Base-by-base conservation (phyloP, 2,888 invertebrate species). In the Phorcus lineatus region DNA sequence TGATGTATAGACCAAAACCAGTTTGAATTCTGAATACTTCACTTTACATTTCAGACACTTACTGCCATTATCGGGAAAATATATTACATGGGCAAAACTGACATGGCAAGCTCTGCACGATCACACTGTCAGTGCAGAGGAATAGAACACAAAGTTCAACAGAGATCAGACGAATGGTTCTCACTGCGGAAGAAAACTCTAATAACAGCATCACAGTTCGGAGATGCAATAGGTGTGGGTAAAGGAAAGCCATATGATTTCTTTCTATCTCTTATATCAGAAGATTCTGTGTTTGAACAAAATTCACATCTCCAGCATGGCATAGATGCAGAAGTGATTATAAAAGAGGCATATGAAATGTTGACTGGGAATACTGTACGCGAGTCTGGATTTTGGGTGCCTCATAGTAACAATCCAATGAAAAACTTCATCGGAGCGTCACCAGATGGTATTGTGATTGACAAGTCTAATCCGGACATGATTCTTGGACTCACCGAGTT, bases 151-250 rank as follows among this genome's bases (percentile, higher is more conserved):
- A 80, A 81, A 53, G 87, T 90, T 7, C 81, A 82, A 66, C 90
- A 89, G 77, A 81, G 88, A 66, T 85, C 86, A 28, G 74, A 79
- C 13, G 88, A 87, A 78, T 90, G 90, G 90, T 86, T 86, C 83
- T 82, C 83, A 4, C 74, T 87, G 22, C 82, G 89, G 22, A 79
- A 81, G 19, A 82, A 76, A 6, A 86, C 88, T 0, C 70, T 74
- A n/a, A 77, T 90, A 7, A 90, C 90, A 40, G 88, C 89, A 47
- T 90, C 89, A 3, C 81, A 77, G 22, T 89, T 90, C 84, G 90
- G 89, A 28, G 90, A 90, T 80, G 90, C 88, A 57, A 74, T 90
- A 9, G 90, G 90, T 7, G 84, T 88, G 24, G 90, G 89, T 0
- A 83, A 80, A 74, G 89, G 90, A 11, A 86, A 83, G 67, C 87